A percentile compares a stretch with the other conserved stretches of the same genome.
These are phyloP conservation scores for Dryoscopus gambensis DNA, from an alignment of 2,113 vertebrate species.

Conservation along the genomic window DNA sequence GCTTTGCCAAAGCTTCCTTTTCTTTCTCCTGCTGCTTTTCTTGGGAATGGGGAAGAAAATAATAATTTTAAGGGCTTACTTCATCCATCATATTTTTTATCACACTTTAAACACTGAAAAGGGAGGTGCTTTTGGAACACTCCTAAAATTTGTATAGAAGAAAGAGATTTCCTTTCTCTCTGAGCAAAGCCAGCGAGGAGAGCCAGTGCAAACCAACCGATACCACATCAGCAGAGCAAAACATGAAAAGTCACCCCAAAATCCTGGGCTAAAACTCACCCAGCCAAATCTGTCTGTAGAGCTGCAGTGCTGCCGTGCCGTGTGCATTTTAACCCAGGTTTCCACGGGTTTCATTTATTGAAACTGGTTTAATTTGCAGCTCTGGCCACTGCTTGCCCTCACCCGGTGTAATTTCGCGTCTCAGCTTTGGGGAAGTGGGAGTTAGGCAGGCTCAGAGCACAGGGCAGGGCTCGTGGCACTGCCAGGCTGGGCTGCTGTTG, in stretches of 20 bases:
- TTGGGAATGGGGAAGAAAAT: neutral
- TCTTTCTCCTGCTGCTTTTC: neutral
- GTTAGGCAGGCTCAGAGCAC: neutral
- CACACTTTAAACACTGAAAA: neutral
- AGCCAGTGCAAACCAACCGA: accelerated
- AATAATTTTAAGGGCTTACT: neutral
- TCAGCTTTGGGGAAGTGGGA: accelerated
- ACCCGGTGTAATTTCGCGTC: neutral
- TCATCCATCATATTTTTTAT: neutral
- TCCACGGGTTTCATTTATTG: accelerated
- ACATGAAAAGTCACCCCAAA: neutral
- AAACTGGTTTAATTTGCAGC: neutral
- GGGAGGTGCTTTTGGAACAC: neutral
- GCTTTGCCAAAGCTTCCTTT: neutral
- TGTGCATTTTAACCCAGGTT: accelerated
- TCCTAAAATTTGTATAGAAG: neutral
- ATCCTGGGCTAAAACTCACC: accelerated
- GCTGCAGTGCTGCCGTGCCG: accelerated
- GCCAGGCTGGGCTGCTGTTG: neutral
- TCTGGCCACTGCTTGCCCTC: neutral
- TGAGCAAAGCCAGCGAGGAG: accelerated
- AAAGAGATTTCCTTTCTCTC: neutral
- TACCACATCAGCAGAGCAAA: accelerated
- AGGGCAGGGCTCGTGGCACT: accelerated
- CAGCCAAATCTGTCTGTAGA: accelerated